Evolutionary conservation across 2,888 invertebrate species (phyloP), one percentile per base, ranked within the genome.

Genomic region (Latrodectus elegans): DNA sequence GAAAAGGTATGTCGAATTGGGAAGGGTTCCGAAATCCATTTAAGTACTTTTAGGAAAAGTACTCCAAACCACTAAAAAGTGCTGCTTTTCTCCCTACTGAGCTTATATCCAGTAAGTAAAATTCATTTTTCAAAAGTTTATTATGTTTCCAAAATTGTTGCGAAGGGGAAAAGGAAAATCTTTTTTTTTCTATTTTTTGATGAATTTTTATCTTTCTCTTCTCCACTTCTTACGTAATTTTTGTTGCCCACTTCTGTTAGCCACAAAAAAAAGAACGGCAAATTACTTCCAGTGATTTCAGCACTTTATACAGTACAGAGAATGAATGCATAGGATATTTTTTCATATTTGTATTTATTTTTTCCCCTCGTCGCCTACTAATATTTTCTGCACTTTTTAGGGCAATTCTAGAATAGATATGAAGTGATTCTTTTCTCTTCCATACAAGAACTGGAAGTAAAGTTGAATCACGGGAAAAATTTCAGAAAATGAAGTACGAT

Each of bases 271-370:
- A 67, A 15, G 52, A 71, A 71, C 55, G 60, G 12, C 22, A 81
- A 81, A 81, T 79, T 81, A 73, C 67, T 81, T 17, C 65, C 49
- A 52, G 81, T 65, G 67, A 81, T 81, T 81, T 55, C 81, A 67
- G 60, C 81, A 79, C 49, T 51, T 38, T 15, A 55, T 71, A 49
- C 79, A 14, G 26, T 38, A 60, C 6, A 52, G 60, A n/a, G 71
- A 53, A 38, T 0, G 55, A 55, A 73, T 53, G n/a, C 53, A 73
- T 68, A 22, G 8, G 8, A 60, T 9, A 3, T 68, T 68, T 22
- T 22, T 68, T 10, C 60, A 17, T 22, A 10, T 75, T n/a, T 75
- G 51, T 17, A 49, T 75, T n/a, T 70, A 9, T 60, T 70, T 79
- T 78, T 71, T 71, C 68, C 55, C 8, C 60, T 60, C 77, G 67